phyloP scores from a whole-genome alignment of 2,888 invertebrate species.

The Syrphus vitripennis region DNA sequence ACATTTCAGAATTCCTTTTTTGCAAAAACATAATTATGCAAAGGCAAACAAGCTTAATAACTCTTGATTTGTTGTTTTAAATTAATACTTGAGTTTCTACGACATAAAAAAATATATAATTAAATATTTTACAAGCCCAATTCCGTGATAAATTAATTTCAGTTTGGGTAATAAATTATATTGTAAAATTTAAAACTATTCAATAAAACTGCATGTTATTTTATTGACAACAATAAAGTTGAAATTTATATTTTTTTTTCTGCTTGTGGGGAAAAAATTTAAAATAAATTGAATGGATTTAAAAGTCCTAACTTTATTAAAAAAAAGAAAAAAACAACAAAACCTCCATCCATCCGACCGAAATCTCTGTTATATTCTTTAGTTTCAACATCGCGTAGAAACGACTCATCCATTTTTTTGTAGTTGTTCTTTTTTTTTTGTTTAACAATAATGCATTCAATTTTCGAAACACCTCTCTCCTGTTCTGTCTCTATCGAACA shows the following conservation, averaged over 20 bases:
- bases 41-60: too few species aligned
- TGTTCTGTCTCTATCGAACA: conserved; percentile 15
- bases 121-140: background rate
- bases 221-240: background rate
- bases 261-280: background rate
- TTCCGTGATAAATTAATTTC: background rate
- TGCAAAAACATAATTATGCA: too few species aligned
- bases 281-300: conserved; percentile 4
- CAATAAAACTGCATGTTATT: conserved; percentile 2
- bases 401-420: background rate
- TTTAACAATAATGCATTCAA: conserved; percentile 31
- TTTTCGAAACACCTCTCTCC: conserved; percentile 49
- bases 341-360: background rate
- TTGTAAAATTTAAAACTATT: background rate
- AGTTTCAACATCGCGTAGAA: background rate
- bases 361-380: background rate
- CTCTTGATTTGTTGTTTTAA: too few species aligned
- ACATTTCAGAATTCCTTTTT: too few species aligned
- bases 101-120: background rate
- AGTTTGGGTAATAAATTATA: background rate
- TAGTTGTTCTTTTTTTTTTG: background rate
- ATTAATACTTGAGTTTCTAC: background rate
- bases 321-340: background rate
- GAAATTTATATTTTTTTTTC: background rate
- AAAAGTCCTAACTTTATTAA: conserved; percentile 23